phyloP scores from a whole-genome alignment of 2,797 vertebrate genomes.

The Poeciliopsis presidionis region DNA sequence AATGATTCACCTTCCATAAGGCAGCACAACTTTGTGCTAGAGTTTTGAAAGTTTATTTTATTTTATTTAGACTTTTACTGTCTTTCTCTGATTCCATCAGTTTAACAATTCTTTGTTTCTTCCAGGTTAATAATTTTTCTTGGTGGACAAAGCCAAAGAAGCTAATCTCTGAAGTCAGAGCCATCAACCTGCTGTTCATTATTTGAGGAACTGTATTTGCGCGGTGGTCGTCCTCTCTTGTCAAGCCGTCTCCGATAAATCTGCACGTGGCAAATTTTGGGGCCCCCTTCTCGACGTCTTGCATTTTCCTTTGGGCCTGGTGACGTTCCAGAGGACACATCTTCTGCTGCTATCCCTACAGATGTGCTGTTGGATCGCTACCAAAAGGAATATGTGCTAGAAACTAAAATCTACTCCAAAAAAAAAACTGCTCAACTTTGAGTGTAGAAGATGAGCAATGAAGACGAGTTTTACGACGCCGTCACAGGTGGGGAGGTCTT shows the following conservation, averaged over 20 bases:
- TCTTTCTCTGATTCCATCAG: neutral
- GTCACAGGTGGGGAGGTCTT: conserved; percentile 88
- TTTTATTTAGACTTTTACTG: neutral
- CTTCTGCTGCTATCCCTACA: conserved; percentile 35
- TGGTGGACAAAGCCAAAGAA: conserved; percentile 16
- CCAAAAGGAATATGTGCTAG: conserved; percentile 80
- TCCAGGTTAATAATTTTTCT: conserved; percentile 34
- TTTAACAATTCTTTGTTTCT: conserved; percentile 16
- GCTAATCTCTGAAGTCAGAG: conserved; percentile 4
- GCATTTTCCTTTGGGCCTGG: conserved; percentile 18
- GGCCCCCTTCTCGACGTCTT: conserved; percentile 10
- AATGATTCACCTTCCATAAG: neutral
- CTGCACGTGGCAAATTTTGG: neutral
- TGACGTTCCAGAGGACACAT: conserved; percentile 34
- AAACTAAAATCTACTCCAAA: conserved; percentile 49
- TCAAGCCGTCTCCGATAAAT: conserved; percentile 5
- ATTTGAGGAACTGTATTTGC: conserved; percentile 11
- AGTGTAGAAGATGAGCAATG: conserved; percentile 90
- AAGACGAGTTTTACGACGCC: conserved; percentile 97
- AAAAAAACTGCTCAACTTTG: conserved; percentile 50
- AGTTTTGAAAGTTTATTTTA: neutral
- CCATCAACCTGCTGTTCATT: neutral
- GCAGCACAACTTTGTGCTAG: neutral
- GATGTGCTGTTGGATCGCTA: conserved; percentile 39
- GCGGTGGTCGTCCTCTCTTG: conserved; percentile 4